Evolutionary conservation across 2,113 vertebrate species (phyloP).

Genomic region (Silurus asotus): DNA sequence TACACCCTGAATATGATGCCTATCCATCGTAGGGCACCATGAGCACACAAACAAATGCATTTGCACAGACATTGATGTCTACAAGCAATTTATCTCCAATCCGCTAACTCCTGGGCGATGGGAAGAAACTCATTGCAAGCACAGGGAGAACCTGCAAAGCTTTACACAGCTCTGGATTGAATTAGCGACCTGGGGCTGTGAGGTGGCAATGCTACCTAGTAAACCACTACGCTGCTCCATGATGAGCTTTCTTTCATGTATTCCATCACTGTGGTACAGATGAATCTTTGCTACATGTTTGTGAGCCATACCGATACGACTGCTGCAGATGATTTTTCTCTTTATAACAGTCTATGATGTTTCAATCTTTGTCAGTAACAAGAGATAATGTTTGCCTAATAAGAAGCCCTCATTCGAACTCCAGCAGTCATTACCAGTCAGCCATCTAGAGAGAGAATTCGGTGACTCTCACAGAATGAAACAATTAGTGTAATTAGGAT

Average conservation of each 20-base stretch:
- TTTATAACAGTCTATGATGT: constrained; percentile 16
- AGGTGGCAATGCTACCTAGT: not conserved
- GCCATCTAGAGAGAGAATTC: constrained; percentile 24
- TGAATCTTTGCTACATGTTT: not conserved
- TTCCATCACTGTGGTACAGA: not conserved
- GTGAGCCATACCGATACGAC: not conserved
- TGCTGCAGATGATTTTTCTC: not conserved
- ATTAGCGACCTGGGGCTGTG: not conserved
- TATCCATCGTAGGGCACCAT: not conserved
- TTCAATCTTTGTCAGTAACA: constrained; percentile 20
- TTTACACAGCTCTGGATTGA: not conserved
- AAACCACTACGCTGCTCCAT: not conserved
- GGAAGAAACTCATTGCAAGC: not conserved
- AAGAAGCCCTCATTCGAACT: not conserved
- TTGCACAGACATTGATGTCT: not conserved
- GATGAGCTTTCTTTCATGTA: not conserved
- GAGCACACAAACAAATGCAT: not conserved
- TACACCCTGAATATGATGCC: not conserved
- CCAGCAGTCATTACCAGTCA: constrained; percentile 21
- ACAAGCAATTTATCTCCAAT: not conserved
- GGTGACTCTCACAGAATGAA: constrained; percentile 14
- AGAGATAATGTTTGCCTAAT: constrained; percentile 4
- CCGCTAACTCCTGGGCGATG: not conserved
- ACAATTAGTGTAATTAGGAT: constrained; percentile 35
- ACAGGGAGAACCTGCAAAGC: not conserved